These are phyloP conservation scores for Blera fallax DNA, from an alignment of 2,888 invertebrate genomes.

Conservation along the genomic window DNA sequence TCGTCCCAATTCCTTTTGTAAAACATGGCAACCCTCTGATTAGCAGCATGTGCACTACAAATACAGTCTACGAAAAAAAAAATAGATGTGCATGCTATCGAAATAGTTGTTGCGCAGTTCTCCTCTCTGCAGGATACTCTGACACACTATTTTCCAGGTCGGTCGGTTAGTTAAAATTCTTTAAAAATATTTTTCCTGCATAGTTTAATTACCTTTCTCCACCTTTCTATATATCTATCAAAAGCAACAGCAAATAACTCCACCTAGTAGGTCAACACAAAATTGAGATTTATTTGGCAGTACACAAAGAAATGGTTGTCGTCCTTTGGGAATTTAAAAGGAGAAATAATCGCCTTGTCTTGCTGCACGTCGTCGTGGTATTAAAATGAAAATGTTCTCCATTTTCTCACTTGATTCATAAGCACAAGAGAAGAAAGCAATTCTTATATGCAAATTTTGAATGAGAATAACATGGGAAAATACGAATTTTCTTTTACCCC, in stretches of 20 bases:
- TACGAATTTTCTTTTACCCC: slow-evolving; percentile 19
- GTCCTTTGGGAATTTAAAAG: slow-evolving; percentile 27
- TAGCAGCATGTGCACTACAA: slow-evolving; percentile 53
- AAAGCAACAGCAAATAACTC: background rate
- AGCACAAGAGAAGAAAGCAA: background rate
- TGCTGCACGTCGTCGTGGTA: background rate
- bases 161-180: slow-evolving; percentile 35
- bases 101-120: slow-evolving; percentile 66
- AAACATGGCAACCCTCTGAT: slow-evolving; percentile 42
- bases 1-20: background rate
- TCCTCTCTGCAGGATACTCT: slow-evolving; percentile 48
- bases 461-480: slow-evolving; percentile 16
- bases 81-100: slow-evolving; percentile 21
- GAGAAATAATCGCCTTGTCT: background rate
- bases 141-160: slow-evolving; percentile 61
- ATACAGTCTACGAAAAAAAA: background rate
- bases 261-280: slow-evolving; percentile 42
- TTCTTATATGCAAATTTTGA: slow-evolving; percentile 37
- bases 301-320: background rate
- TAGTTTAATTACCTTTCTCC: slow-evolving; percentile 63
- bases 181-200: slow-evolving; percentile 25
- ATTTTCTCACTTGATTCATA: slow-evolving; percentile 13
- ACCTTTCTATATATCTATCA: background rate
- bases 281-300: slow-evolving; percentile 35
- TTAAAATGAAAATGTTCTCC: background rate